Percentiles rank a stretch among this genome's conserved stretches.
phyloP scores from a whole-genome alignment of 2,113 vertebrate species.

The Menura novaehollandiae region DNA sequence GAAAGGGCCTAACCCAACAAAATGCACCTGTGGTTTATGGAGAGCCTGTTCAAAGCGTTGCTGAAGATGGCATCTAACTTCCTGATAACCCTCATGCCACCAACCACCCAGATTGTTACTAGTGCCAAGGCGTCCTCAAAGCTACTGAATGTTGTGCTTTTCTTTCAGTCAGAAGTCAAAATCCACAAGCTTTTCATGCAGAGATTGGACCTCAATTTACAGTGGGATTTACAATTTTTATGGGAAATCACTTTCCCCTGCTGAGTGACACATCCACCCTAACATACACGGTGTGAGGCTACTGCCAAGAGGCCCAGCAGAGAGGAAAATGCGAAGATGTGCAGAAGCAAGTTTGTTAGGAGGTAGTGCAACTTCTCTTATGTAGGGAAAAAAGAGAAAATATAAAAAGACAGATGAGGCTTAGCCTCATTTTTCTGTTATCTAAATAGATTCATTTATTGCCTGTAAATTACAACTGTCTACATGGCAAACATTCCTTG shows the following conservation, averaged over 20 bases:
- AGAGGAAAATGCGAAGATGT: background rate
- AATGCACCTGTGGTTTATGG: slow-evolving; percentile 7
- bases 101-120: background rate
- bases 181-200: background rate
- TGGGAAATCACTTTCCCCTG: background rate
- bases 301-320: background rate
- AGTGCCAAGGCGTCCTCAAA: background rate
- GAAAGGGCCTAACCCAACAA: background rate
- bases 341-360: background rate
- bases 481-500: background rate
- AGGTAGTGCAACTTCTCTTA: background rate
- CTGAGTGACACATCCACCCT: background rate
- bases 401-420: background rate
- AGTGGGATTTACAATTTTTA: background rate
- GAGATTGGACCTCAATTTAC: background rate
- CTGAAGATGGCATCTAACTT: background rate
- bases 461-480: background rate
- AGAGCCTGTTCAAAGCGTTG: background rate
- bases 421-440: background rate
- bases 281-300: background rate
- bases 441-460: slow-evolving; percentile 11
- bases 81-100: background rate
- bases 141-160: background rate
- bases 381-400: too few relatives aligned
- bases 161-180: background rate